These are phyloP conservation scores for Polypedilum vanderplanki DNA, from an alignment of 1,140 invertebrate genomes.

Conservation along the genomic window DNA sequence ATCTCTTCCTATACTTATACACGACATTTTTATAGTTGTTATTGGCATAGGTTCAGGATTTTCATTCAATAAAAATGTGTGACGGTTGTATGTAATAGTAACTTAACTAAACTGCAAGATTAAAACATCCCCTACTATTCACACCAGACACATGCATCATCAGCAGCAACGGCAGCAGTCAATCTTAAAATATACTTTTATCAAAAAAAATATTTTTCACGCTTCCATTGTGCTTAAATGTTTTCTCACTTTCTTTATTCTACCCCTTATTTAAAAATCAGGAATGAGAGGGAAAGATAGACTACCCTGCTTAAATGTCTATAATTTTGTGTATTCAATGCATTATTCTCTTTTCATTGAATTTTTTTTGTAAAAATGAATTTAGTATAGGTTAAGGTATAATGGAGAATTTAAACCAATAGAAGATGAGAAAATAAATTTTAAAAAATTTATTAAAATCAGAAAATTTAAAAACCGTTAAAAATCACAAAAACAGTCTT, in stretches of 20 bases:
- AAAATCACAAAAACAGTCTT: no score
- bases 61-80: neutral
- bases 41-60: slow-evolving; percentile 10
- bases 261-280: slow-evolving; percentile 5
- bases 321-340: no score
- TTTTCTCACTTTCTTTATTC: slow-evolving; percentile 10
- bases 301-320: neutral
- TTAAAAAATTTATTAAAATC: no score
- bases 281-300: neutral
- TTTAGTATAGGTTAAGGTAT: no score
- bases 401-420: no score
- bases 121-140: neutral
- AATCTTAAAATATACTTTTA: neutral
- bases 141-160: neutral
- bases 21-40: slow-evolving; percentile 6
- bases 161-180: neutral
- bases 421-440: no score
- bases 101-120: neutral
- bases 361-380: no score
- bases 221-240: slow-evolving; percentile 25
- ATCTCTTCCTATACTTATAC: neutral
- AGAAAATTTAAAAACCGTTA: no score
- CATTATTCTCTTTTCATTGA: no score
- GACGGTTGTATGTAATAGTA: neutral
- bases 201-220: slow-evolving; percentile 25